Evolutionary conservation across 2,797 vertebrate species (phyloP), one percentile per base, ranked within the genome.

Genomic region (Gadopsis marmoratus): DNA sequence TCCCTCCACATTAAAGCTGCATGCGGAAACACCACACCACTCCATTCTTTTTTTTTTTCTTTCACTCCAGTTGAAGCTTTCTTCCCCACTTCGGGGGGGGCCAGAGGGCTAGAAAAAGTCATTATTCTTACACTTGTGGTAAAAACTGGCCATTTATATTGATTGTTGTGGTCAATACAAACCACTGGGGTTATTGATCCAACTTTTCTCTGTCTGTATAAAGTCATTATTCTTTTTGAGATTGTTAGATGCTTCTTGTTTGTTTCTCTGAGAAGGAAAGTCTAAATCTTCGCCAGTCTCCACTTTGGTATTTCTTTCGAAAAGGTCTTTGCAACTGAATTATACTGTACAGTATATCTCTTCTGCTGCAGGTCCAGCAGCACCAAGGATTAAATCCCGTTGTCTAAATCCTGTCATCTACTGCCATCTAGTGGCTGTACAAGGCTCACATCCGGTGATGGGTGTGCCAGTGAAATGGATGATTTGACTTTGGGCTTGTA

Each of bases 381-480:
- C 0, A 0, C 14, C 16, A 39, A 31, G 31, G 16, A n/a, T 16
- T 33, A 11, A 29, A 5, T 8, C n/a, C 2, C 7, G 13, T 16
- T 55, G 33, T 63, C 14, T 12, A 76, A 83, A 39, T 50, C 58
- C 81, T 79, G 87, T 86, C 50, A 21, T 88, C 64, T 87, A 90
- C 88, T 93, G 92, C 94, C 94, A 92, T 88, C 94, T 94, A 92
- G 92, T 90, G 95, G 90, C 4, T 2, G 5, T 6, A 0, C 5
- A 4, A 13, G 2, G 17, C 21, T 45, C 7, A 0, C 16, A 29
- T 71, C 31, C 80, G 59, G 33, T 35, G 37, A 84, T 84, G 84
- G 89, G 88, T 61, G 86, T 92, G 89, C 89, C 82, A 2, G 53
- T 14, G 50, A 55, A 37, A 68, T 50, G 21, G 45, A 33, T 65